Evolutionary conservation across 2,888 invertebrate genomes (phyloP).

Genomic region (Erebia palarica): DNA sequence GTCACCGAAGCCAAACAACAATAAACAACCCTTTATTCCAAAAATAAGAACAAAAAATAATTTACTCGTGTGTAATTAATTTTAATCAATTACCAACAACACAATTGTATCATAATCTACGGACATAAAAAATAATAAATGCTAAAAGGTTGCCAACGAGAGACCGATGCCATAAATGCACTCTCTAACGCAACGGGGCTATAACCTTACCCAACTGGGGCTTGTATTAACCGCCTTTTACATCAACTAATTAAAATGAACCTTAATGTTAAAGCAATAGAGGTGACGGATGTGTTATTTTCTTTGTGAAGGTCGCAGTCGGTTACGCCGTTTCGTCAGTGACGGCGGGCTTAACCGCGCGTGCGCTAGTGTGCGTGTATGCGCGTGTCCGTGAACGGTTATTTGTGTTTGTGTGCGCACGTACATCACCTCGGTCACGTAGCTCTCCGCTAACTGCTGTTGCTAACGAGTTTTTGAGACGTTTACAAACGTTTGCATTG

Average conservation of each 20-base stretch:
- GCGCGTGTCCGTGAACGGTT: slow-evolving; percentile 50
- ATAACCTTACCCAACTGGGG: slow-evolving; percentile 48
- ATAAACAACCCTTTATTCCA: neutral
- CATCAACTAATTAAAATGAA: slow-evolving; percentile 45
- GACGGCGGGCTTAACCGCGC: slow-evolving; percentile 63
- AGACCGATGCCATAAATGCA: slow-evolving; percentile 77
- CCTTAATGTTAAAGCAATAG: slow-evolving; percentile 46
- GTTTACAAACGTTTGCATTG: slow-evolving; percentile 41
- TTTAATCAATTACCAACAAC: slow-evolving; percentile 18
- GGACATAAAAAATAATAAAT: slow-evolving; percentile 55
- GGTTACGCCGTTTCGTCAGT: slow-evolving; percentile 51
- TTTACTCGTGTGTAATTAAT: slow-evolving; percentile 12
- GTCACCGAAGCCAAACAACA: neutral
- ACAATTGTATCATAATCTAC: slow-evolving; percentile 25
- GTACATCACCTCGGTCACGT: slow-evolving; percentile 77
- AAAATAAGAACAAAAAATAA: neutral
- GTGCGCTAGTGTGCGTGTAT: slow-evolving; percentile 57
- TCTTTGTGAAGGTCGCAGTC: slow-evolving; percentile 78
- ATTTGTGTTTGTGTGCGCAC: slow-evolving; percentile 57
- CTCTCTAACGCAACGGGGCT: slow-evolving; percentile 79
- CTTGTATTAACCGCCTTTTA: slow-evolving; percentile 48
- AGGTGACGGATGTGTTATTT: slow-evolving; percentile 61
- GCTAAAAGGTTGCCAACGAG: slow-evolving; percentile 74
- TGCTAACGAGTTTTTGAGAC: slow-evolving; percentile 64
- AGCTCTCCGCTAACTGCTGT: slow-evolving; percentile 63